phyloP scores from a whole-genome alignment of 35 echinoderm and acorn worm species.

The Heliocidaris tuberculata region DNA sequence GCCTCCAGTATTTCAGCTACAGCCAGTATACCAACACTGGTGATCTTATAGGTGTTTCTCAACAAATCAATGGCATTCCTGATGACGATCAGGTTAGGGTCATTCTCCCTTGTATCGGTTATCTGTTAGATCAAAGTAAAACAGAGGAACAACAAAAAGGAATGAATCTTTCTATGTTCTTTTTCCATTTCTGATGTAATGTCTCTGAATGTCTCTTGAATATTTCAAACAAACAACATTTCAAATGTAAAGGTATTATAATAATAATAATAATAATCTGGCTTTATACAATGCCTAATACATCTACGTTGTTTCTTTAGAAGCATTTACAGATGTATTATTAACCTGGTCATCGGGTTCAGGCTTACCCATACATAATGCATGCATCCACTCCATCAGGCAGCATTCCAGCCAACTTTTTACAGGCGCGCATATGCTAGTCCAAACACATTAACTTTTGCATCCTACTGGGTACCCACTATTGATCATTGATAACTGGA shows the following conservation, averaged over 20 bases:
- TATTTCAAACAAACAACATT: not conserved
- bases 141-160: not conserved
- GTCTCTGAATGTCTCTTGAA: too few relatives aligned
- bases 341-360: too few relatives aligned
- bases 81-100: slow-evolving; percentile 12
- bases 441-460: too few relatives aligned
- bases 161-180: too few relatives aligned
- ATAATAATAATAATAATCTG: not conserved
- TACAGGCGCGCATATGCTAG: too few relatives aligned
- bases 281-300: not conserved
- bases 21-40: not conserved
- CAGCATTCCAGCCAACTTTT: too few relatives aligned
- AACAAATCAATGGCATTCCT: slow-evolving; percentile 12
- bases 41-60: not conserved
- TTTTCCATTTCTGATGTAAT: too few relatives aligned
- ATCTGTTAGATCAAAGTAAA: not conserved
- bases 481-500: not conserved
- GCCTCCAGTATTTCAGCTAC: slow-evolving; percentile 16
- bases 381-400: too few relatives aligned
- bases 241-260: not conserved
- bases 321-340: too few relatives aligned
- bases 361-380: too few relatives aligned
- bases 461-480: too few relatives aligned
- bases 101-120: not conserved
- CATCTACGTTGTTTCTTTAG: too few relatives aligned